These are phyloP conservation scores for Cantharis nigra DNA, from an alignment of 2,888 invertebrate genomes.

Conservation along the genomic window DNA sequence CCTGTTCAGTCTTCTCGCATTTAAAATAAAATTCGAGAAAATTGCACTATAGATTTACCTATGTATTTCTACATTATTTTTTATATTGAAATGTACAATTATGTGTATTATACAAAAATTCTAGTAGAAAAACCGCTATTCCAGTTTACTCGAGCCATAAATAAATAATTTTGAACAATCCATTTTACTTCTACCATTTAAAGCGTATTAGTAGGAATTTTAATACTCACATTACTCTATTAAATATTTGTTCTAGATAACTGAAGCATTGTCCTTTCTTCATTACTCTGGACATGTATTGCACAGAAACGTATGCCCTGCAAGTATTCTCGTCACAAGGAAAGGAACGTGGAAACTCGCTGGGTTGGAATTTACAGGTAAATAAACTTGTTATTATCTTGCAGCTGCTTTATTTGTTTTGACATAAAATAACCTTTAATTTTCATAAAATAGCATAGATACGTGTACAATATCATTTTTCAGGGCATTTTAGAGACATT, in stretches of 20 bases:
- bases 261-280: conserved; percentile 90
- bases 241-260: conserved; percentile 69
- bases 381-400: conserved; percentile 43
- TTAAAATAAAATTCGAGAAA: no score
- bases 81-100: no score
- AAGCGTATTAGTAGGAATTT: not conserved
- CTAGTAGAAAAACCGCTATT: no score
- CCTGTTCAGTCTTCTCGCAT: no score
- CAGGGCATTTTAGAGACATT: not conserved
- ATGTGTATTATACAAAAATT: no score
- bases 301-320: conserved; percentile 94
- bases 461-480: no score
- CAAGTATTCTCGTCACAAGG: conserved; percentile 88
- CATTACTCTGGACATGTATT: conserved; percentile 87
- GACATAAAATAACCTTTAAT: not conserved
- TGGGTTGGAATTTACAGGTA: conserved; percentile 91
- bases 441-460: not conserved
- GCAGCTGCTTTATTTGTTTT: not conserved
- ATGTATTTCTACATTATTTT: no score
- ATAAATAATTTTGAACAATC: no score
- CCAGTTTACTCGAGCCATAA: no score
- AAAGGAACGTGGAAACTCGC: conserved; percentile 95
- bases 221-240: not conserved
- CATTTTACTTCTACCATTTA: no score
- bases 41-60: no score